Base-by-base conservation (phyloP, 2,797 vertebrate species). In the Lagorchestes hirsutus region DNA sequence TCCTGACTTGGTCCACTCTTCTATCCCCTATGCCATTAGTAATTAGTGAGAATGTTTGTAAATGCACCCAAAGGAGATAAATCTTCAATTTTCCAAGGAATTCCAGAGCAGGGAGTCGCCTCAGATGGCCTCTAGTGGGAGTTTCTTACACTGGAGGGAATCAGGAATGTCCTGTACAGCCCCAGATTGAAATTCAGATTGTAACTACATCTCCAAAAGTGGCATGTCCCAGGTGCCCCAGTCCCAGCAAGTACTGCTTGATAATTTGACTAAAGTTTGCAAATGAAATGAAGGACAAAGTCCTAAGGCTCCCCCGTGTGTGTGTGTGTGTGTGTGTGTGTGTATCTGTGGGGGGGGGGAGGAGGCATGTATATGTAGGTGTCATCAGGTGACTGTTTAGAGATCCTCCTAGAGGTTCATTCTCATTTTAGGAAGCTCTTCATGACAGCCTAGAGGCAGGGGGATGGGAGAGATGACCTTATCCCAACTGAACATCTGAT, bases 191-290 rank as follows among this genome's bases (percentile, higher is more conserved):
- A 10, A 6, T 18, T 18, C 54, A 8, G 27, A 34, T 10, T 40
- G 67, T 16, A 6, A 3, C 6, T 54, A 2, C 31, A 11, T 0
- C 40, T 54, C 29, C 18, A 58, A 59, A 93, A 22, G n/a, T 52
- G 55, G 8, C 91, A 74, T 27, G 24, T 29, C 50, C 40, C 9
- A 27, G 90, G 50, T 92, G 28, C 54, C 34, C 4, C 6, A 2
- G 67, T n/a, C 13, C 2, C 18, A 82, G 67, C 67, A 40, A 87
- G 31, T 27, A 40, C 59, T 67, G 4, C 58, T 31, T 29, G 29
- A 59, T 14, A 34, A 93, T 97, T 95, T 94, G 95, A 90, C 54
- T 95, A 54, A 54, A 93, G 54, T 98, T 98, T 98, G 90, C 96
- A 95, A 98, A 90, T 95, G 93, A 98, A 97, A 97, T 62, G 9